Evolutionary conservation across 2,888 invertebrate species (phyloP).

Genomic region (Zootermopsis nevadensis): DNA sequence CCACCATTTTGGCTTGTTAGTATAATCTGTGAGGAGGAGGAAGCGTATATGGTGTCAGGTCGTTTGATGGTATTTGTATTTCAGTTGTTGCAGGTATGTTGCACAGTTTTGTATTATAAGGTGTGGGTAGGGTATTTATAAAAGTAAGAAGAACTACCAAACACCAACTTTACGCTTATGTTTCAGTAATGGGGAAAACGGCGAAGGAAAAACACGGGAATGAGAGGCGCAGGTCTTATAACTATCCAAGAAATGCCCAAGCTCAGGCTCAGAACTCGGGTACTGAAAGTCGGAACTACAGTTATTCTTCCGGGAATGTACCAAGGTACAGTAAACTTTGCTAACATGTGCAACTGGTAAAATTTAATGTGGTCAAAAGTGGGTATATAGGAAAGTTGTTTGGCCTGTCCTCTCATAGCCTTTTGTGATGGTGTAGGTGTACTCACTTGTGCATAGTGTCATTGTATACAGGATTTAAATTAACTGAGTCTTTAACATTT

Average conservation of each 20-base stretch:
- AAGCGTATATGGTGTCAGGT: not conserved
- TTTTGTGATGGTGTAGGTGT: not conserved
- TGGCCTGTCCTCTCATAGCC: constrained; percentile 42
- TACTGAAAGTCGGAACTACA: constrained; percentile 37
- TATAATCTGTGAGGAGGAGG: not conserved
- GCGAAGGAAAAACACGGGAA: constrained; percentile 26
- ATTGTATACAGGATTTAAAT: no score
- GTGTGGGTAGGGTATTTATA: not conserved
- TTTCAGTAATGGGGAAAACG: constrained; percentile 42
- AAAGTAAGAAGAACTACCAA: constrained; percentile 8
- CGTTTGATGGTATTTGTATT: not conserved
- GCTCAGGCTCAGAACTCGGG: constrained; percentile 18
- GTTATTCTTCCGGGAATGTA: constrained; percentile 35
- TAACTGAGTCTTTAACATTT: no score
- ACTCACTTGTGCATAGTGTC: no score
- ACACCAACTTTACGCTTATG: constrained; percentile 28
- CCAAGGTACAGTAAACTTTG: constrained; percentile 37
- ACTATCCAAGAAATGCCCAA: constrained; percentile 41
- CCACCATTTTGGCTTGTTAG: not conserved
- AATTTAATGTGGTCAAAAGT: not conserved
- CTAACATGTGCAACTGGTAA: constrained; percentile 14
- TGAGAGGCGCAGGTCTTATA: constrained; percentile 41
- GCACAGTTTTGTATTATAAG: not conserved
- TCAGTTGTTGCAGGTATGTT: not conserved
- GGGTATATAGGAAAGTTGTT: constrained; percentile 40